Evolutionary conservation across 2,113 vertebrate species (phyloP).

Genomic region (Numenius arquata): DNA sequence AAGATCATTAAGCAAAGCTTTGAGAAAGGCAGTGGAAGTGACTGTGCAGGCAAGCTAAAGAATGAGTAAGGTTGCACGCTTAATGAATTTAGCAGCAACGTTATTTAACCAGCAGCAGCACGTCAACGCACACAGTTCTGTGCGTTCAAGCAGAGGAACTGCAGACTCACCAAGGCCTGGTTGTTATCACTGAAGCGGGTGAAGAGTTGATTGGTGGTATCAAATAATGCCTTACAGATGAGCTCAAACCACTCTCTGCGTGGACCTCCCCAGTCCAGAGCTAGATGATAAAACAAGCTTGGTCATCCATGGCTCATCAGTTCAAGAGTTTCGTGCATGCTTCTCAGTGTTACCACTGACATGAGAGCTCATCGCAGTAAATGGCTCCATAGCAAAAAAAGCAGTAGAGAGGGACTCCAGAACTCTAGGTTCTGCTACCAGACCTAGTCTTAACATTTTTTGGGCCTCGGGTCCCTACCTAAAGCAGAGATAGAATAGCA

Average conservation of each 20-base stretch:
- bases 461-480: not conserved
- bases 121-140: not conserved
- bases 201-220: slow-evolving; percentile 93
- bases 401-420: not conserved
- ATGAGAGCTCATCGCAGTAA: not conserved
- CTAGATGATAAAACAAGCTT: slow-evolving; percentile 71
- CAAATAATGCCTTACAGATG: slow-evolving; percentile 93
- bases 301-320: not conserved
- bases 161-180: slow-evolving; percentile 88
- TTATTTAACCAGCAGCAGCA: not conserved
- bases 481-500: not conserved
- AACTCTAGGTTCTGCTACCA: not conserved
- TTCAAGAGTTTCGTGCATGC: not conserved
- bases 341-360: not conserved
- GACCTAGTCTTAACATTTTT: not conserved
- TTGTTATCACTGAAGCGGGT: slow-evolving; percentile 96
- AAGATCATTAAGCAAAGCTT: not conserved
- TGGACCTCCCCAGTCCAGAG: slow-evolving; percentile 97
- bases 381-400: not conserved
- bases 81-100: not conserved
- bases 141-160: not conserved
- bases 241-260: slow-evolving; percentile 98
- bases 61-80: not conserved
- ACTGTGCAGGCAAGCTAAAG: not conserved
- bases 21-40: not conserved